A percentile compares a stretch with the other conserved stretches of the same genome.
Evolutionary conservation across 2,113 vertebrate species (phyloP).

Genomic region (Periophthalmodon schlosseri): DNA sequence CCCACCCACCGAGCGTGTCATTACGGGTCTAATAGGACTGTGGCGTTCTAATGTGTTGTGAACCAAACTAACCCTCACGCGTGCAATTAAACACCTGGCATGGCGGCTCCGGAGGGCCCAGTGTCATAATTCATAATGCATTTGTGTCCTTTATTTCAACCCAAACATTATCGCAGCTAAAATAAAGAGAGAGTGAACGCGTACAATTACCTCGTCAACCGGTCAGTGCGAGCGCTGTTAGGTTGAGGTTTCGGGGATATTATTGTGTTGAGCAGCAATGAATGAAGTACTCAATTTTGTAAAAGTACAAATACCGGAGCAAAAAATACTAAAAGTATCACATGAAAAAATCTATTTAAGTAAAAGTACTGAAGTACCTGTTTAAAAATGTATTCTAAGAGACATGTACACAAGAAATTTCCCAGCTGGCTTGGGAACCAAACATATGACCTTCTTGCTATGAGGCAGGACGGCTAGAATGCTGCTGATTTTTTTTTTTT

Average conservation of each 20-base stretch:
- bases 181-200: conserved; percentile 38
- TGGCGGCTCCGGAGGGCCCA: neutral
- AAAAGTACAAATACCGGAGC: no score
- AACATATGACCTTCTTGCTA: neutral
- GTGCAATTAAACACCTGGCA: conserved; percentile 50
- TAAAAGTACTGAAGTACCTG: no score
- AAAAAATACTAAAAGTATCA: no score
- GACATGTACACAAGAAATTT: no score
- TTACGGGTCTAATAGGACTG: conserved; percentile 61
- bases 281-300: no score
- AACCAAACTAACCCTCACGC: conserved; percentile 20
- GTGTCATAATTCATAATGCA: neutral
- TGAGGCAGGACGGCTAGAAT: neutral
- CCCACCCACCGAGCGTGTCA: conserved; percentile 45
- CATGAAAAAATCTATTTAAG: no score
- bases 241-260: no score
- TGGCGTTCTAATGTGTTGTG: conserved; percentile 43
- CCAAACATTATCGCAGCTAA: conserved; percentile 17
- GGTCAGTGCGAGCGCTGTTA: conserved; percentile 29
- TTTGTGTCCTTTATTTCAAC: conserved; percentile 15
- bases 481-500: neutral
- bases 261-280: no score
- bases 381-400: no score
- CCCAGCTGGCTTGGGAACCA: neutral
- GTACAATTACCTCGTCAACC: conserved; percentile 43